Base-by-base conservation (phyloP, 2,113 vertebrate species). In the Amazona guildingii region DNA sequence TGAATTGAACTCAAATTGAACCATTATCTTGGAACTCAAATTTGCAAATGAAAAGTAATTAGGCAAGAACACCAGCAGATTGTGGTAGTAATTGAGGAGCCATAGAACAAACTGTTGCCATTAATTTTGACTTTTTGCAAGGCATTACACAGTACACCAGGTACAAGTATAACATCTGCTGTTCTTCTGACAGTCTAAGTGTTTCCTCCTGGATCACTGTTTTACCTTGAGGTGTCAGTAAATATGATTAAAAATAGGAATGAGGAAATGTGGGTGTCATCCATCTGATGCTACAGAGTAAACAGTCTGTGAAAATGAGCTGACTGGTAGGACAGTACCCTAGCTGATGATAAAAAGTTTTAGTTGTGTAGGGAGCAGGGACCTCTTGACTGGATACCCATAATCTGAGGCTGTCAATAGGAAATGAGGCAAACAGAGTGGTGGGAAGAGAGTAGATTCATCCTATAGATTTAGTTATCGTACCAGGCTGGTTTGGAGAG, bases 211-310 rank as follows among this genome's bases (percentile, higher is more conserved):
- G 61, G 44, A 67, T 88, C 85, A 49, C 78, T 82, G 57, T 57
- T 94, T 96, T 89, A 96, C 90, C 92, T 95, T 92, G n/a, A 87
- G 91, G 64, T 79, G 57, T n/a, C 75, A 84, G 88, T 75, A 96
- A 96, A 96, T 94, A 75, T 24, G 49, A 48, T 62, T 82, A 89
- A 92, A 92, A 95, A 72, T 81, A 95, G 74, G 43, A 89, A 85
- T 83, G 72, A 81, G 76, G 68, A 93, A 92, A 88, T 92, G 83
- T 94, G 79, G 70, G 68, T 86, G 94, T 93, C 57, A 86, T 90
- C 48, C 70, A 81, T 94, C 61, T 94, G 92, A 95, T 95, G 84
- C 41, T 91, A 11, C 31, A 49, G 94, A 62, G 81, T 91, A 94
- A 96, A 96, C 74, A 92, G 67, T 35, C 76, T 96, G 80, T 77